These are phyloP conservation scores for Trichopoda pennipes DNA, from an alignment of 2,888 invertebrate genomes.

Conservation along the genomic window DNA sequence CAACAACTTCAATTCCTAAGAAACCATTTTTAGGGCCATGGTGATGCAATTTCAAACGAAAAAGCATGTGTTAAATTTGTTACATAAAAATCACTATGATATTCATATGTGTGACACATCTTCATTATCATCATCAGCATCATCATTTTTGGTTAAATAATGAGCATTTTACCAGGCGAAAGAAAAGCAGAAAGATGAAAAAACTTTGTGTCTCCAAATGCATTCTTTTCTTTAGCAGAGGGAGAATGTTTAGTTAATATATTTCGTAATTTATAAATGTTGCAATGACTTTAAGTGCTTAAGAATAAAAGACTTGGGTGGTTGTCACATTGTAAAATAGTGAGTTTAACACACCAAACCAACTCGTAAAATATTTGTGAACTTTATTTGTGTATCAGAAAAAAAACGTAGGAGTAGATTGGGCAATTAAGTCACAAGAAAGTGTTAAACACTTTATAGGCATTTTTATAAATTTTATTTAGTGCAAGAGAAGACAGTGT, in stretches of 20 bases:
- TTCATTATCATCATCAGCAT: constrained; percentile 21
- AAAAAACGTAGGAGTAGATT: constrained; percentile 14
- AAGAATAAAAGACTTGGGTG: constrained; percentile 20
- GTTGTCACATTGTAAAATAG: background rate
- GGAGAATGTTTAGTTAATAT: background rate
- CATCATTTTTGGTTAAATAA: constrained; percentile 52
- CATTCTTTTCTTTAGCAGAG: background rate
- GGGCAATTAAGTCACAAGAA: constrained; percentile 57
- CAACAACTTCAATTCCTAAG: background rate
- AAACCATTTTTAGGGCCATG: background rate
- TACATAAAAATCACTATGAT: constrained; percentile 17
- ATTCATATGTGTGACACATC: constrained; percentile 52
- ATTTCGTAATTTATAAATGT: constrained; percentile 50
- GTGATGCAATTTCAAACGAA: constrained; percentile 38
- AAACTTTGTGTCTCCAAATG: background rate
- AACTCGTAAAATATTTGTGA: constrained; percentile 15
- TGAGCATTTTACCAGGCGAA: constrained; percentile 45
- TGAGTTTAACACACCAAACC: constrained; percentile 4
- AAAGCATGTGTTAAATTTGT: constrained; percentile 62
- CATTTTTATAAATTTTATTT: constrained; percentile 29
- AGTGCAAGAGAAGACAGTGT: background rate
- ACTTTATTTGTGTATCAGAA: constrained; percentile 13
- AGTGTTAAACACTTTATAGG: constrained; percentile 61
- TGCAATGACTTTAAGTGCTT: constrained; percentile 48
- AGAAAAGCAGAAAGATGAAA: constrained; percentile 17